Conservation (phyloP, 2,113 vertebrate genomes). For the Hemibagrus wyckioides region DNA sequence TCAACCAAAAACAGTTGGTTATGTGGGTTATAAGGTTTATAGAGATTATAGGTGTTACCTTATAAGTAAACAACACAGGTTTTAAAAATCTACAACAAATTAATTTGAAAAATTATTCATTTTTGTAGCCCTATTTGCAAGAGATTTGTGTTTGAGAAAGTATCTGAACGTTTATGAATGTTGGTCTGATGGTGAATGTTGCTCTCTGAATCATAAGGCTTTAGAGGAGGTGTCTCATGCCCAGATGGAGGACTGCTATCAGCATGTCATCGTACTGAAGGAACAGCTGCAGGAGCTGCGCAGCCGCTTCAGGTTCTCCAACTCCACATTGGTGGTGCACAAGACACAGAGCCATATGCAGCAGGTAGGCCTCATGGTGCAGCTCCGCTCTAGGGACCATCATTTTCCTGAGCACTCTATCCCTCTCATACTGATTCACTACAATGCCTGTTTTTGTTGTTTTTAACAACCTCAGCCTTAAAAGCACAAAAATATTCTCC, state of each 20-base stretch:
- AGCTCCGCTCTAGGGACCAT: neutral
- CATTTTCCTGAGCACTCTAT: neutral
- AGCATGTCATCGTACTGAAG: conserved; percentile 73
- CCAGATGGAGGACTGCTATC: conserved; percentile 81
- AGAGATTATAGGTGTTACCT: neutral
- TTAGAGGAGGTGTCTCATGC: conserved; percentile 67
- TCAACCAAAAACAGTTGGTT: neutral
- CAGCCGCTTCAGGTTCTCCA: conserved; percentile 78
- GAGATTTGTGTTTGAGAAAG: neutral
- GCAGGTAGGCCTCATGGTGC: conserved; percentile 68
- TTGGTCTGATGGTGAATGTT: neutral
- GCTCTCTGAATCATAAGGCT: conserved; percentile 60
- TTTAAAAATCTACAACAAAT: neutral
- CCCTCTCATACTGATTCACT: neutral
- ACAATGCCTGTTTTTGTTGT: neutral
- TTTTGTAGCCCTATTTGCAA: neutral
- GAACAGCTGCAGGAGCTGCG: conserved; percentile 80
- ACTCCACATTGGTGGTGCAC: conserved; percentile 75
- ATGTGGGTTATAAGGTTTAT: neutral
- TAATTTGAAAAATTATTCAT: neutral
- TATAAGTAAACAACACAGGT: neutral
- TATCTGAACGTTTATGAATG: neutral
- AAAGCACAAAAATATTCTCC: neutral
- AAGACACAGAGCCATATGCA: conserved; percentile 83
- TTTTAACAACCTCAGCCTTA: neutral